Evolutionary conservation across 2,888 invertebrate genomes (phyloP).

Genomic region (Hoplodrina blanda): DNA sequence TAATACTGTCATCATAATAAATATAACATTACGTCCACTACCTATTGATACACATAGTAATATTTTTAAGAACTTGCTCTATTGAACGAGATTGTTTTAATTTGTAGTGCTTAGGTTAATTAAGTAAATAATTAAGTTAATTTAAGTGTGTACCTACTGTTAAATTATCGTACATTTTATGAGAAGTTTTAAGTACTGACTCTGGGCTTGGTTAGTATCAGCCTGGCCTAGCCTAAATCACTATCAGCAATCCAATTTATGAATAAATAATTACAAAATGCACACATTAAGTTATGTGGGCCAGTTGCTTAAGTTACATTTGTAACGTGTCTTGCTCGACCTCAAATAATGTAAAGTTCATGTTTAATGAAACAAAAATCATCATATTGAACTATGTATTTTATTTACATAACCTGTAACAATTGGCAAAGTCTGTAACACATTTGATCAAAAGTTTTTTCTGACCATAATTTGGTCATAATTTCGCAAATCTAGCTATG

Average conservation of each 20-base stretch:
- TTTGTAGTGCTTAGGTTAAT: neutral
- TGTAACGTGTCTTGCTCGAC: slow-evolving; percentile 47
- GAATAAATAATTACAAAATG: slow-evolving; percentile 57
- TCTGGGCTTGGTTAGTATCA: slow-evolving; percentile 34
- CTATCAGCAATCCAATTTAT: slow-evolving; percentile 34
- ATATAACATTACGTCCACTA: neutral
- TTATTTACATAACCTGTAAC: slow-evolving; percentile 27
- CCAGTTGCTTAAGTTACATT: slow-evolving; percentile 48
- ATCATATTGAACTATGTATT: slow-evolving; percentile 21
- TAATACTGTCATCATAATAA: slow-evolving; percentile 20
- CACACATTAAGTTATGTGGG: slow-evolving; percentile 39
- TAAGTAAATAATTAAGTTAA: slow-evolving; percentile 8
- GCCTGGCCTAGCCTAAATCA: slow-evolving; percentile 51
- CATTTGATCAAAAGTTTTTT: slow-evolving; percentile 8
- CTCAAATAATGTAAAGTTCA: slow-evolving; percentile 54
- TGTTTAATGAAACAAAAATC: slow-evolving; percentile 43
- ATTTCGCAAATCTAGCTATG: slow-evolving; percentile 7
- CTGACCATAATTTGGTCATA: neutral
- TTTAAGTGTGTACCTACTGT: neutral
- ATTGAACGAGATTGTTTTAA: slow-evolving; percentile 1
- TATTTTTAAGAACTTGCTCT: slow-evolving; percentile 16
- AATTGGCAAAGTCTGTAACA: slow-evolving; percentile 8
- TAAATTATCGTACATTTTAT: slow-evolving; percentile 22
- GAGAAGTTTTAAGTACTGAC: slow-evolving; percentile 14
- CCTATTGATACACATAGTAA: slow-evolving; percentile 8